Evolutionary conservation across 2,113 vertebrate species (phyloP).

Genomic region (Aviceda subcristata): DNA sequence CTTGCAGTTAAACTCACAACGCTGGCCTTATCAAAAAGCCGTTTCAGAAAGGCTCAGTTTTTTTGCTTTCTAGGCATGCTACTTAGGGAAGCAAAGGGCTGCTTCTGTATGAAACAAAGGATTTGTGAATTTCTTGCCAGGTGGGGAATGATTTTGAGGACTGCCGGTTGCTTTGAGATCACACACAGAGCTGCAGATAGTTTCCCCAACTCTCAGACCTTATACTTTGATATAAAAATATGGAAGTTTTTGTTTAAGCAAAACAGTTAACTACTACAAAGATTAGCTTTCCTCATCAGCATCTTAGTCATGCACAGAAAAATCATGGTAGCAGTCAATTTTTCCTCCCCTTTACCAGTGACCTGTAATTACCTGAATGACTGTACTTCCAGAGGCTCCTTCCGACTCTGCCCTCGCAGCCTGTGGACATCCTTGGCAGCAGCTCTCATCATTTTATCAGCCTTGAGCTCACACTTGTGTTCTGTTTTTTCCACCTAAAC

Average conservation of each 20-base stretch:
- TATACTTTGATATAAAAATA: neutral
- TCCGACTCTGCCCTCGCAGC: slow-evolving; percentile 89
- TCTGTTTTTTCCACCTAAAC: slow-evolving; percentile 81
- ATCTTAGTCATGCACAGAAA: neutral
- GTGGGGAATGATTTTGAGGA: neutral
- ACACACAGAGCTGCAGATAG: neutral
- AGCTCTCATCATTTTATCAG: slow-evolving; percentile 93
- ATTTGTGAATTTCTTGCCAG: neutral
- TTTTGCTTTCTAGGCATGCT: neutral
- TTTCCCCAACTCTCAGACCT: neutral
- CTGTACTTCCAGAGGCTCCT: slow-evolving; percentile 91
- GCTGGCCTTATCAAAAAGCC: neutral
- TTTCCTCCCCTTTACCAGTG: neutral
- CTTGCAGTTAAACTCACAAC: neutral
- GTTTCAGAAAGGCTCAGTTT: neutral
- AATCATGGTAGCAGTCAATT: neutral
- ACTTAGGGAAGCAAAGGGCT: neutral
- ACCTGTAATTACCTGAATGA: slow-evolving; percentile 85
- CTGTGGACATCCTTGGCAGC: slow-evolving; percentile 95
- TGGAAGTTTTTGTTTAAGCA: neutral
- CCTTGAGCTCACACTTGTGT: slow-evolving; percentile 84
- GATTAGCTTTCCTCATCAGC: neutral
- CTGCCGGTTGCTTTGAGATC: neutral
- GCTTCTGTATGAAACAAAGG: neutral
- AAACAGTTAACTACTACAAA: neutral